Evolutionary conservation across 2,113 vertebrate genomes (phyloP).

Genomic region (Eidolon helvum): DNA sequence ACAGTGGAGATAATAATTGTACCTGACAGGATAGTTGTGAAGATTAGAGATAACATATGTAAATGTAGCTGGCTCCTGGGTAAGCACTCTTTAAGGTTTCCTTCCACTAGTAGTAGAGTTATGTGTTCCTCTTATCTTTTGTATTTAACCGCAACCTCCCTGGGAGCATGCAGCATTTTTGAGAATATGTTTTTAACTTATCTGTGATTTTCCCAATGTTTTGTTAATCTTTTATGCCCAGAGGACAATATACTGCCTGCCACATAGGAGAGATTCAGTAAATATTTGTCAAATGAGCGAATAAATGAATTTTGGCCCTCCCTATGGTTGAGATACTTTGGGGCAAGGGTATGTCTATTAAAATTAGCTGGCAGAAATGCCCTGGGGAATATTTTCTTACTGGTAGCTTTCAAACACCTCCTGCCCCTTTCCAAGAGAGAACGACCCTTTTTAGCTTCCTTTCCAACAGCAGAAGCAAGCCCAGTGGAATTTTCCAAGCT

Average conservation of each 20-base stretch:
- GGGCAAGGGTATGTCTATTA: neutral
- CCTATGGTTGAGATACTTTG: neutral
- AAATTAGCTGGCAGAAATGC: neutral
- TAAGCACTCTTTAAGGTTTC: neutral
- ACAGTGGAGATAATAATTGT: neutral
- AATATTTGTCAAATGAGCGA: neutral
- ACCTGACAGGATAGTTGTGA: neutral
- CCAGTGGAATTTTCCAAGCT: conserved; percentile 57
- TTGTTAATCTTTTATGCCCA: neutral
- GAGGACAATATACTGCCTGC: neutral
- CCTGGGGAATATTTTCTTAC: neutral
- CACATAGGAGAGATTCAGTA: neutral
- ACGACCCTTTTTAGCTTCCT: neutral
- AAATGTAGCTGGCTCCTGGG: neutral
- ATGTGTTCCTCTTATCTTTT: neutral
- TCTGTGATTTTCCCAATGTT: neutral
- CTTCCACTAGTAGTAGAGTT: neutral
- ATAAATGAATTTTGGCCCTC: neutral
- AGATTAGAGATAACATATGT: neutral
- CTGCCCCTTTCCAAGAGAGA: neutral
- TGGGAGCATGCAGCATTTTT: neutral
- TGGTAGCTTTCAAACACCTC: neutral
- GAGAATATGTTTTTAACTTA: neutral
- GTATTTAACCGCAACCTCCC: neutral
- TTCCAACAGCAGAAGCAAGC: neutral